Conservation (phyloP, 2,113 vertebrate genomes). For the Pollimyrus isidori region DNA sequence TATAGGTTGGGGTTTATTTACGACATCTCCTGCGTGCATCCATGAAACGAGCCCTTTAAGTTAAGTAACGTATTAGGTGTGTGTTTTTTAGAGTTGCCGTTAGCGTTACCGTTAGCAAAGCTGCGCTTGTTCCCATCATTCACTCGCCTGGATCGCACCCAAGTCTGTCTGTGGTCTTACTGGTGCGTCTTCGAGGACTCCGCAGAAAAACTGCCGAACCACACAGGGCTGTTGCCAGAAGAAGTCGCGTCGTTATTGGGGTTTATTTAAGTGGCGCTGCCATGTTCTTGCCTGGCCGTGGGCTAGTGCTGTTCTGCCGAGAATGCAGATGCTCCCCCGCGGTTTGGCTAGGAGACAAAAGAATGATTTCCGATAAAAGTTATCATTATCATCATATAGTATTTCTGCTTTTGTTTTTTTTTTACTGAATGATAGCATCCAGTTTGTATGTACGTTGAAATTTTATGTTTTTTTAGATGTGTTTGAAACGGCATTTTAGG, state of each 20-base stretch:
- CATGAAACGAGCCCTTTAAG: neutral
- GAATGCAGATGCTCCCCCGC: neutral
- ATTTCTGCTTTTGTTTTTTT: neutral
- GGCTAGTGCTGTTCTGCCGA: neutral
- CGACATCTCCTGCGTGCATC: neutral
- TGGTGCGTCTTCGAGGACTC: neutral
- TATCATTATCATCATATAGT: neutral
- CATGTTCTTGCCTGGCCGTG: neutral
- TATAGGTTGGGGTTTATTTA: neutral
- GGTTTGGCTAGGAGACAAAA: neutral
- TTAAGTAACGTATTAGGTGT: neutral
- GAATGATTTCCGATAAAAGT: neutral
- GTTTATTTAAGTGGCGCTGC: neutral
- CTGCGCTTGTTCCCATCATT: neutral
- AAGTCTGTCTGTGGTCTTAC: slow-evolving; percentile 8
- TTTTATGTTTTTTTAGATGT: neutral
- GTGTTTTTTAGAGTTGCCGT: neutral
- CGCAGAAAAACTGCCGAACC: neutral
- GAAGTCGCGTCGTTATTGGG: neutral
- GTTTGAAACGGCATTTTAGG: neutral
- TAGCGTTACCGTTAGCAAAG: neutral
- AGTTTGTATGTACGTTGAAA: neutral
- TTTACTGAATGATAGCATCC: neutral
- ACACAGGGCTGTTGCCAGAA: neutral
- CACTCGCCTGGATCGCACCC: neutral